A percentile compares a stretch with the other conserved stretches of the same genome.
Conservation (phyloP, 2,797 vertebrate genomes). For the Lemur catta region DNA sequence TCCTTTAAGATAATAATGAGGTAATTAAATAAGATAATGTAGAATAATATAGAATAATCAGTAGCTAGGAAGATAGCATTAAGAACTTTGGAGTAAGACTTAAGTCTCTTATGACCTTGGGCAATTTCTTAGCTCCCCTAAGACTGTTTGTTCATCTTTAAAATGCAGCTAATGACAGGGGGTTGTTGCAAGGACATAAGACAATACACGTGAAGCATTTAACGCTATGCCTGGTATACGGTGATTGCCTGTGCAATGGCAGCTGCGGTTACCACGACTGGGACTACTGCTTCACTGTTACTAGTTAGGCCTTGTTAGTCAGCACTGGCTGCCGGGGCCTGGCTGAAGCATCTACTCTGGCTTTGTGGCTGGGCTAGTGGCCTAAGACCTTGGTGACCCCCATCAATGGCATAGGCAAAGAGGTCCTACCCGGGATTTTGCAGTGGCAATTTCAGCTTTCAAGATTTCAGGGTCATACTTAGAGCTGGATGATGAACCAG, state of each 20-base stretch:
- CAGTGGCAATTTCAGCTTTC: slow-evolving; percentile 97
- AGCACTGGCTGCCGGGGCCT: not conserved
- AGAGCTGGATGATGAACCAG: slow-evolving; percentile 95
- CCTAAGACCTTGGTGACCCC: not conserved
- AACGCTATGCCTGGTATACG: not conserved
- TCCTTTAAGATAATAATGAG: not conserved
- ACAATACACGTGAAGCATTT: not conserved
- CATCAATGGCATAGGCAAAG: not conserved
- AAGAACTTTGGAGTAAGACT: not conserved
- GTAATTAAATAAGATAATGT: not conserved
- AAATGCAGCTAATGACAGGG: not conserved
- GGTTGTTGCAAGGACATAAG: rapidly evolving
- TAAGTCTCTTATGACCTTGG: not conserved
- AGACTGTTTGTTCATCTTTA: not conserved
- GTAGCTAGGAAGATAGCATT: not conserved
- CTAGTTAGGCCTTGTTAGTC: not conserved
- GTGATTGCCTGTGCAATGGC: rapidly evolving
- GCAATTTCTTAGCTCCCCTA: not conserved
- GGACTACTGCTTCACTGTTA: not conserved
- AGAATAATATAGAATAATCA: not conserved
- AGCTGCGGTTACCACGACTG: no score
- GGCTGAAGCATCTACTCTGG: not conserved
- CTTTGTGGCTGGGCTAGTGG: rapidly evolving
- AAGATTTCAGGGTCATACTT: slow-evolving; percentile 99
- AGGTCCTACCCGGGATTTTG: slow-evolving; percentile 94